Base-by-base conservation (phyloP, 2,113 vertebrate species). In the Hippocampus abdominalis region DNA sequence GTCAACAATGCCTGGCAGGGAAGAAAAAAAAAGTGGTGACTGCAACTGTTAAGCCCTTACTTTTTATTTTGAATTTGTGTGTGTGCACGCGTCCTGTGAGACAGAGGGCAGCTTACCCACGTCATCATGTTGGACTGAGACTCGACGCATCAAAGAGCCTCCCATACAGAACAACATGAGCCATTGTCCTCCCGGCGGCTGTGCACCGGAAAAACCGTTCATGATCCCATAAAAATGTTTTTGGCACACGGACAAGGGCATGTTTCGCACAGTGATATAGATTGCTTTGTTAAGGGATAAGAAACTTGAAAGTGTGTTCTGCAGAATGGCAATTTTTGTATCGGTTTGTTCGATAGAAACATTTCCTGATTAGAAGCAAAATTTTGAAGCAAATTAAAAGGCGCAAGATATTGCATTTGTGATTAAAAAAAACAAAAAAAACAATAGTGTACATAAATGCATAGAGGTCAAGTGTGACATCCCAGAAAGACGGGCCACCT, bases 1-100 rank as follows among this genome's bases (percentile, higher is more conserved):
- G 68, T 71, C 80, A 84, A 85, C 88, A 88, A 74, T 64, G 75
- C 69, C 76, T 61, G 83, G 62, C 87, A 89, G 87, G 89, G 5
- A 36, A 36, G 32, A 20, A 39, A 88, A 87, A 80, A 79, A 81
- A 77, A 42, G 53, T 74, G 69, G 57, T 15, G 77, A 18, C 73
- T 80, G 61, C 77, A 63, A 75, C 69, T 81, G 70, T 83, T 71
- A 81, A 71, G 57, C 73, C 51, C 48, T 46, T 69, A 53, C 60
- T 67, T 80, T 42, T 84, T 6, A 77, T 78, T 79, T 73, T 4
- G 39, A 64, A 51, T 74, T 0, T 64, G 51, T 79, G 75, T 72
- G 21, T 72, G 62, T 71, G 73, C 67, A 40, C 68, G 49, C 39
- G 44, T 71, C 69, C 69, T 48, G 25, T 54, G 80, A 72, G 75